Percentiles rank a stretch among this genome's conserved stretches.
Evolutionary conservation across 2,888 invertebrate species (phyloP).

Genomic region (Celastrina argiolus): DNA sequence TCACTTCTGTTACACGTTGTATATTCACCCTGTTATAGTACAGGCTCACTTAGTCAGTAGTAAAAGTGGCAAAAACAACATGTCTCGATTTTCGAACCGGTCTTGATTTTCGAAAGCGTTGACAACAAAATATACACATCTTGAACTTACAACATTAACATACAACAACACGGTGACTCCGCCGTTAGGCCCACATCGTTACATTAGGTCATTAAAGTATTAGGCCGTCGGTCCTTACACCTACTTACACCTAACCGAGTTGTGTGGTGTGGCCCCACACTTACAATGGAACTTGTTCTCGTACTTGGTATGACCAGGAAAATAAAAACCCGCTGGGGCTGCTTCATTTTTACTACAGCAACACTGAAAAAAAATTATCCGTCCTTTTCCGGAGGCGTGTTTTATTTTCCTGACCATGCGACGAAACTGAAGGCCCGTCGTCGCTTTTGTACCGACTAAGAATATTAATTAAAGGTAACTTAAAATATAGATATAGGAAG

Average conservation of each 20-base stretch:
- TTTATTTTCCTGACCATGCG: too few species aligned
- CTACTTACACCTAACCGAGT: not conserved
- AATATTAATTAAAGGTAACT: not conserved
- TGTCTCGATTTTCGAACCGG: not conserved
- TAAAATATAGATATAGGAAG: not conserved
- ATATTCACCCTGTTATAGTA: too few species aligned
- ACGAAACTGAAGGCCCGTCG: not conserved
- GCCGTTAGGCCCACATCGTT: not conserved
- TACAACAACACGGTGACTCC: not conserved
- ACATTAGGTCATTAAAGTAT: not conserved
- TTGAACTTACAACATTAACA: not conserved
- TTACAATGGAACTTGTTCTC: too few species aligned
- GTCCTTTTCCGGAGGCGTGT: too few species aligned
- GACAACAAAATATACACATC: not conserved
- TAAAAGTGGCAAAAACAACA: too few species aligned
- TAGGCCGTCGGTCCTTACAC: conserved; percentile 1
- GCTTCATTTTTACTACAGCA: too few species aligned
- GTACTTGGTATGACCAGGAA: too few species aligned
- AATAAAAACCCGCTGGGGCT: too few species aligned
- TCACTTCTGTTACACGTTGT: too few species aligned
- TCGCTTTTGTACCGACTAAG: not conserved
- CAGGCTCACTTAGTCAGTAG: too few species aligned
- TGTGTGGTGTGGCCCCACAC: too few species aligned
- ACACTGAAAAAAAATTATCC: too few species aligned
- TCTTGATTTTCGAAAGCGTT: not conserved